Base-by-base conservation (phyloP, 2,113 vertebrate genomes). In the Dasyurus viverrinus region DNA sequence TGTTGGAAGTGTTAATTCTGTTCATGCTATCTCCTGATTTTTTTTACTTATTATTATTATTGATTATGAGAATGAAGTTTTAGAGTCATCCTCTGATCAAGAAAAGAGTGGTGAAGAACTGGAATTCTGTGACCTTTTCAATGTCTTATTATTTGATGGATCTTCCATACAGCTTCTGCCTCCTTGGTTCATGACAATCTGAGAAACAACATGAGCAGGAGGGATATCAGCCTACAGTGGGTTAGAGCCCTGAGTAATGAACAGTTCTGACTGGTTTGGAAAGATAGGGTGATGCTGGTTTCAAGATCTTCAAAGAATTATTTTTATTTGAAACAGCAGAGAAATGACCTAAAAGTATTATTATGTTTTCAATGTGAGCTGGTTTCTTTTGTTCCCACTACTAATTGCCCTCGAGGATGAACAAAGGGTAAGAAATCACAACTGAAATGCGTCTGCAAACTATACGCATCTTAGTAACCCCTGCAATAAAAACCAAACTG, bases 41-140 rank as follows among this genome's bases (percentile, higher is more conserved):
- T 96, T 92, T 96, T 92, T 94, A 89, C 93, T 92, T 12, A 3
- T 94, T 96, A 94, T 94, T 96, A 94, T 92, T 92, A 42, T 42
- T 42, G n/a, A 93, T 95, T 91, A 97, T 3, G 92, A 94, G 95
- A 97, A 97, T 97, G 89, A 97, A 95, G 48, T 96, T 98, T 98
- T 97, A 97, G 96, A 97, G 95, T 89, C 97, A 92, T 98, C 97
- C 95, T 92, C 9, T 50, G 53, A 90, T 19, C 94, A 97, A 94
- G 90, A 95, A 96, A 96, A 97, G 96, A 96, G 96, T 93, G 97
- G 54, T 46, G 57, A 26, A 94, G 50, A 96, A 92, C 22, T 57
- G 89, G 93, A 92, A 95, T 60, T 95, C 52, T 54, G 89, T 92
- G 93, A 84, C 55, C 96, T 98, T 98, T 95, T 95, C 91, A 92